Percentiles rank a stretch among this genome's conserved stretches.
These are phyloP conservation scores for Crossaster papposus DNA, from an alignment of 53 echinoderm and acorn worm species.

Conservation along the genomic window DNA sequence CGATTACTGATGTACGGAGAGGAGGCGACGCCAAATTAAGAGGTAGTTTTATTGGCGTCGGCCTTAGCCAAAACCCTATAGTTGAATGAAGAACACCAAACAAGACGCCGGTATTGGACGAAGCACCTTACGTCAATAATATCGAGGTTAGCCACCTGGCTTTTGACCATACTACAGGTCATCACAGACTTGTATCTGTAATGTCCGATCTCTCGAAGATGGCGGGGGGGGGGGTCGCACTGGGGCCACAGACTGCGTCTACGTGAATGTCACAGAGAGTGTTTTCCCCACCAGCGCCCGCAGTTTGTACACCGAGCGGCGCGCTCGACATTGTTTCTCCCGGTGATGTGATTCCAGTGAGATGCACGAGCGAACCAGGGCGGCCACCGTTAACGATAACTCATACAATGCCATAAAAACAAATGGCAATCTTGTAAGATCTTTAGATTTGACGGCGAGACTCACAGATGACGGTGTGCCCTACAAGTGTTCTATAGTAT, in stretches of 20 bases:
- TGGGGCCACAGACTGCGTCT: background rate
- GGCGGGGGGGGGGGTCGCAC: conserved; percentile 20
- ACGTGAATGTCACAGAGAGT: background rate
- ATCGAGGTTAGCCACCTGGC: background rate
- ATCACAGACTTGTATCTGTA: conserved; percentile 19
- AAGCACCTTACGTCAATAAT: conserved; percentile 1
- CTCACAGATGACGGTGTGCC: background rate
- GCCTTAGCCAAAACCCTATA: background rate
- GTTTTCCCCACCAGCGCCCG: conserved; percentile 9
- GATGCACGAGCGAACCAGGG: conserved; percentile 16
- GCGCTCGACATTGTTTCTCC: background rate
- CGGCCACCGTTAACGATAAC: conserved; percentile 9
- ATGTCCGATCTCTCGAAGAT: background rate
- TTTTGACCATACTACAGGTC: background rate
- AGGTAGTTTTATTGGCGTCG: conserved; percentile 34
- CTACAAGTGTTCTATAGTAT: conserved; percentile 22
- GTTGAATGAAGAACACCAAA: conserved; percentile 36
- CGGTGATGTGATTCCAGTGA: background rate
- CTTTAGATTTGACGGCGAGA: background rate
- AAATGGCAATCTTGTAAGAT: background rate
- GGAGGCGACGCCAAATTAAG: conserved; percentile 13
- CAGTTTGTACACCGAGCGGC: conserved; percentile 30
- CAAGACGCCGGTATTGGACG: conserved; percentile 31
- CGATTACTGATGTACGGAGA: background rate
- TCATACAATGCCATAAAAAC: conserved; percentile 14